phyloP scores from a whole-genome alignment of 2,113 vertebrate species.

The Ondatra zibethicus region DNA sequence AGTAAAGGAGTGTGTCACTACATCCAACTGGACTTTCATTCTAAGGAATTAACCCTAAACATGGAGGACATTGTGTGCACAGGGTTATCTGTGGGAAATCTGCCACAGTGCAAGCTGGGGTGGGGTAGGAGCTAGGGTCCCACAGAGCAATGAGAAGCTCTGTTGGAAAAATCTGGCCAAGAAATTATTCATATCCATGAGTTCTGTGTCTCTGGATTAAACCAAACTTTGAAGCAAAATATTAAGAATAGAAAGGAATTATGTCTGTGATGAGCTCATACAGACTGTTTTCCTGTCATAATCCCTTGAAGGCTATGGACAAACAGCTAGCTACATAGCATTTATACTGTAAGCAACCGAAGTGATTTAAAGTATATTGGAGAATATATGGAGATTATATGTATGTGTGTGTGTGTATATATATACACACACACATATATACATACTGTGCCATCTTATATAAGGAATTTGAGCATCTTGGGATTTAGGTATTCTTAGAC shows the following conservation, averaged over 20 bases:
- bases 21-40: background rate
- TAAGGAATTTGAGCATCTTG: background rate
- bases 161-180: background rate
- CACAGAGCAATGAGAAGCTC: background rate
- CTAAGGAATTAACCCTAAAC: background rate
- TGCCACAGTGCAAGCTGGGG: background rate
- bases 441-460: background rate
- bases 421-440: background rate
- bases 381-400: background rate
- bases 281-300: background rate
- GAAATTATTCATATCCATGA: background rate
- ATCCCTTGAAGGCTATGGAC: background rate
- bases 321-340: no score
- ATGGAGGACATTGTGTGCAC: accelerated
- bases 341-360: background rate
- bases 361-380: background rate
- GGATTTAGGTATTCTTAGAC: background rate
- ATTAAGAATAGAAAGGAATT: background rate
- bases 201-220: background rate
- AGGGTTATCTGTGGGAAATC: background rate
- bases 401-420: no score
- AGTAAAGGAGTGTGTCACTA: background rate
- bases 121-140: accelerated
- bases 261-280: background rate
- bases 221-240: background rate